Base-by-base conservation (phyloP, 2,888 invertebrate species). In the Apodemia zela region DNA sequence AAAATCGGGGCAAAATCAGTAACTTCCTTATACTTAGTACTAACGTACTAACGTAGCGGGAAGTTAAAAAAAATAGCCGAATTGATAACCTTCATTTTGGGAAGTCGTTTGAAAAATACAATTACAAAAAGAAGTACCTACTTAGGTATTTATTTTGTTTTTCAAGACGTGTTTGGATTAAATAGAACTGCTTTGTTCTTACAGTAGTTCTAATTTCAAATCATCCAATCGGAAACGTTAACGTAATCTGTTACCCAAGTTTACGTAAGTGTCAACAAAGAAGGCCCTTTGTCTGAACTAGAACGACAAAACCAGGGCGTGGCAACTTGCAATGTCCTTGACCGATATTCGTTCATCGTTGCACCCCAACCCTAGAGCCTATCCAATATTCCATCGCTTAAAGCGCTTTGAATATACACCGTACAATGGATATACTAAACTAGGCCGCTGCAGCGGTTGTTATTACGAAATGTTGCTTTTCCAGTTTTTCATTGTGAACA, bases 281-380 rank as follows among this genome's bases (percentile, higher is more conserved):
- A 13, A 47, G 49, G 64, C 59, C 61, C 64, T 66, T 65, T 61
- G 64, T 65, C 60, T 60, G 33, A 65, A 59, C 59, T 66, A 61
- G 61, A 64, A 45, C 64, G 59, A 18, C n/a, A 60, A 64, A 64
- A 60, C 58, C 67, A 64, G 73, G 72, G 72, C 67, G 73, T 69
- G 71, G 73, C 63, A 59, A n/a, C 68, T 66, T 71, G 71, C 72
- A 71, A 42, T 65, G 72, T 63, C 73, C 73, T 73, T 73, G 73
- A 69, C 73, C 68, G 35, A 70, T 64, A 65, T 68, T 60, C 62
- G 25, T n/a, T 57, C 29, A 63, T 71, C 68, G 71, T 68, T 65
- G 71, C 72, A 33, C 47, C 57, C 61, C 61, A 51, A 35, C 51
- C 35, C 61, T 38, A 35, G 17, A 54, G 42, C 42, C 62, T 15